These are phyloP conservation scores for Amiota communis DNA, from an alignment of 2,888 invertebrate genomes.

Conservation along the genomic window DNA sequence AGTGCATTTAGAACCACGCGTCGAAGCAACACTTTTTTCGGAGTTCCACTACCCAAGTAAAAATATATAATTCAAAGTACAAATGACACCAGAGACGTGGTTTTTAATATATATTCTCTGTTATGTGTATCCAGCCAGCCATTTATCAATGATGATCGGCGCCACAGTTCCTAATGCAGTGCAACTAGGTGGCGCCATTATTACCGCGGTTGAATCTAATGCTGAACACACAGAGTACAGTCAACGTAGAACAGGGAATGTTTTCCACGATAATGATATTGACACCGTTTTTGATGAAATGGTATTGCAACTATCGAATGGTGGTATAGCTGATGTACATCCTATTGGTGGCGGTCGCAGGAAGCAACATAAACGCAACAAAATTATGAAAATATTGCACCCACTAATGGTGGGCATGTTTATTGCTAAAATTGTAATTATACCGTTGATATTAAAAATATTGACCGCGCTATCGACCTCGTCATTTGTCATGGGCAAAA, in stretches of 20 bases:
- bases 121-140: slow-evolving; percentile 37
- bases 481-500: slow-evolving; percentile 71
- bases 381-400: slow-evolving; percentile 76
- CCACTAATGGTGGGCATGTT: slow-evolving; percentile 79
- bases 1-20: slow-evolving; percentile 18
- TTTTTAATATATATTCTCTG: too few species aligned
- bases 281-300: too few species aligned
- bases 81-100: too few species aligned
- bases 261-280: too few species aligned
- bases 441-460: slow-evolving; percentile 81
- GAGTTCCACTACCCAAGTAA: background rate
- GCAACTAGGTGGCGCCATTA: slow-evolving; percentile 54
- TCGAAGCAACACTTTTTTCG: slow-evolving; percentile 31
- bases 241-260: too few species aligned
- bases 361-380: slow-evolving; percentile 70
- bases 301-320: too few species aligned
- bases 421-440: slow-evolving; percentile 79
- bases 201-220: slow-evolving; percentile 57
- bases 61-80: background rate
- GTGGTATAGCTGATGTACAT: too few species aligned
- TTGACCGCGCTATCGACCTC: slow-evolving; percentile 79
- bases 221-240: slow-evolving; percentile 33
- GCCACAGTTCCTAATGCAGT: slow-evolving; percentile 40
- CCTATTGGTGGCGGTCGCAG: slow-evolving; percentile 49
- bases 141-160: too few species aligned